Percentiles rank a stretch among this genome's conserved stretches.
Evolutionary conservation across 2,113 vertebrate genomes (phyloP).

Genomic region (Climacteris rufus): DNA sequence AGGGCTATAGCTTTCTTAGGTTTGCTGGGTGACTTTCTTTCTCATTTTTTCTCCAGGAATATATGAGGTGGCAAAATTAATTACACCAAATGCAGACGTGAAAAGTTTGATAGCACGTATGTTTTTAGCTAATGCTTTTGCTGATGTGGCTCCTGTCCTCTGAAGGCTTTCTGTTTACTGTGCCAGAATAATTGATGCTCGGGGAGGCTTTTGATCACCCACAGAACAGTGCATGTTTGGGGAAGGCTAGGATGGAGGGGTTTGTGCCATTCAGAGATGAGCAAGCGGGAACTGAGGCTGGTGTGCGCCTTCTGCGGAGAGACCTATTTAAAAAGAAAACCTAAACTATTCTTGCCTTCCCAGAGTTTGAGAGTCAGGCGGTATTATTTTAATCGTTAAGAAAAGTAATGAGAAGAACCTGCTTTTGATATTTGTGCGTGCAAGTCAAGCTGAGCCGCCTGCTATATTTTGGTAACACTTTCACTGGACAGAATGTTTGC

Average conservation of each 20-base stretch:
- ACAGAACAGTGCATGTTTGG: neutral
- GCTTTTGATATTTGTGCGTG: slow-evolving; percentile 9
- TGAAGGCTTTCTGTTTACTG: slow-evolving; percentile 24
- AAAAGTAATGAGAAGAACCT: neutral
- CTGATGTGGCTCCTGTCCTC: neutral
- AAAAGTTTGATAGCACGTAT: neutral
- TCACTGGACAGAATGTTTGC: slow-evolving; percentile 24
- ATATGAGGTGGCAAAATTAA: slow-evolving; percentile 11
- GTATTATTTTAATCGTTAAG: neutral
- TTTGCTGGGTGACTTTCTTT: neutral
- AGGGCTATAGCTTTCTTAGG: neutral
- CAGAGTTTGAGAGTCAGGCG: neutral
- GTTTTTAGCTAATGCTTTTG: neutral
- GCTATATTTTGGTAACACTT: slow-evolving; percentile 50
- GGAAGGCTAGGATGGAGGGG: neutral
- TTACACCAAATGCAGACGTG: neutral
- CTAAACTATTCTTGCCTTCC: neutral
- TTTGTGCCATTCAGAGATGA: neutral
- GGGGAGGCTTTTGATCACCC: slow-evolving; percentile 30
- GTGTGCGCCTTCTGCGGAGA: neutral
- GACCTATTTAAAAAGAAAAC: neutral
- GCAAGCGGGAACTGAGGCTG: neutral
- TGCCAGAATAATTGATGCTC: slow-evolving; percentile 8
- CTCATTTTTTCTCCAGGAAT: neutral
- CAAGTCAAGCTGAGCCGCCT: slow-evolving; percentile 11